Base-by-base conservation (phyloP, 2,113 vertebrate genomes). In the Caretta caretta region DNA sequence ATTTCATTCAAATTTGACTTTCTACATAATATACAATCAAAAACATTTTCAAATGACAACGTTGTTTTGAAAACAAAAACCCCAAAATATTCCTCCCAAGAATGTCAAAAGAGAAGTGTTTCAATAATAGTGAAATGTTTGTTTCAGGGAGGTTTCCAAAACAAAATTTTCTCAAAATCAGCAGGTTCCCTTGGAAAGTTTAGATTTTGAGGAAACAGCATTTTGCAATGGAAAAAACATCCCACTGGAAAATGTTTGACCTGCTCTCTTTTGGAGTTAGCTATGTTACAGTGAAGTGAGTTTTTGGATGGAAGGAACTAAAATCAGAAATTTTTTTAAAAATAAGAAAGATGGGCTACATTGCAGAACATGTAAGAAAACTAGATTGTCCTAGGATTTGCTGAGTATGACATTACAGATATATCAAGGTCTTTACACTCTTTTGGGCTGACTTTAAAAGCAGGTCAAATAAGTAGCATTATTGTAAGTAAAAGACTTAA, bases 71-170 rank as follows among this genome's bases (percentile, higher is more conserved):
- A 96, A 91, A 46, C 12, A 48, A 78, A 78, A 27, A 2, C 22
- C 24, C 80, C 78, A 89, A 92, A 95, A 86, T 29, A 65, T 92
- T 97, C 81, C 25, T 88, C 95, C 89, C 29, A 65, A 91, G 90
- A 95, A 93, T 93, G 90, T 96, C 94, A 96, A 91, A 97, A 88
- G n/a, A 50, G 56, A 27, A 46, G 84, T 95, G 89, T 97, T 96
- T 96, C 95, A 96, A 97, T 93, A 93, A 90, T 93, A 86, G 78
- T 25, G 20, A 94, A 96, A 96, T 93, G 83, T 96, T 89, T 91
- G 95, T 94, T 96, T 93, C 91, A 90, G 89, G 31, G 62, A 17
- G 62, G 31, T 72, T 72, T 97, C 94, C 12, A 48, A 93, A 94
- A 94, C 62, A 96, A 87, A 89, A 89, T 93, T 94, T 94, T 91